A percentile compares a stretch with the other conserved stretches of the same genome.
Conservation (phyloP, 2,888 invertebrate species). For the Erebia palarica region DNA sequence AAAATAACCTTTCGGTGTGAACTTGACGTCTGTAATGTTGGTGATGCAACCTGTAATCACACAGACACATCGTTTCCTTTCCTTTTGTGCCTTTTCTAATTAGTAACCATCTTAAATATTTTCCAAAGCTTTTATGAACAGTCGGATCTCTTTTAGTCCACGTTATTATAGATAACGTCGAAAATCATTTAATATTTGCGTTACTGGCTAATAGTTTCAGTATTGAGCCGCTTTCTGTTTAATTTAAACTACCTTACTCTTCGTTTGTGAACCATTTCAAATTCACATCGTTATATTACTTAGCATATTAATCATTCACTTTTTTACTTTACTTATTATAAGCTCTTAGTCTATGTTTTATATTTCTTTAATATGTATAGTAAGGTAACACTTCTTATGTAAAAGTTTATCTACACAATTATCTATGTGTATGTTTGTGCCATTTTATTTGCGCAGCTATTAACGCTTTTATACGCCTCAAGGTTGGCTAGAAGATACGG, state of each 20-base stretch:
- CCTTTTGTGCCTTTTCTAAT: not conserved
- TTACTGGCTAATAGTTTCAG: not conserved
- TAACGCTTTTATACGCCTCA: constrained; percentile 6
- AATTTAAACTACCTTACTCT: not conserved
- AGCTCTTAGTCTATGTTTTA: not conserved
- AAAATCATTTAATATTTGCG: not conserved
- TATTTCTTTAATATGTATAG: not conserved
- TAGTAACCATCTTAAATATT: too few relatives aligned
- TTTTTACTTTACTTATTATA: not conserved
- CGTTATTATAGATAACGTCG: too few relatives aligned
- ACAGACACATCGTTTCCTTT: not conserved
- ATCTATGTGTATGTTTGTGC: not conserved
- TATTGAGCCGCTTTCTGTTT: not conserved
- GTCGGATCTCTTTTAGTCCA: too few relatives aligned
- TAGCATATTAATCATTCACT: too few relatives aligned
- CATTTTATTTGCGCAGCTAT: constrained; percentile 6
- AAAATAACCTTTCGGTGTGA: constrained; percentile 26
- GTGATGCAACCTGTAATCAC: constrained; percentile 11
- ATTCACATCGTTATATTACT: not conserved
- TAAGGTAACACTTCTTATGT: not conserved
- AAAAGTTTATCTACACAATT: too few relatives aligned
- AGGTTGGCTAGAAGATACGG: not conserved
- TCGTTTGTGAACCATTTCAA: not conserved
- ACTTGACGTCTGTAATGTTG: not conserved
- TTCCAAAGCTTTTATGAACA: not conserved